Conservation (phyloP, 2,113 vertebrate genomes). For the Ardeotis arabs region DNA sequence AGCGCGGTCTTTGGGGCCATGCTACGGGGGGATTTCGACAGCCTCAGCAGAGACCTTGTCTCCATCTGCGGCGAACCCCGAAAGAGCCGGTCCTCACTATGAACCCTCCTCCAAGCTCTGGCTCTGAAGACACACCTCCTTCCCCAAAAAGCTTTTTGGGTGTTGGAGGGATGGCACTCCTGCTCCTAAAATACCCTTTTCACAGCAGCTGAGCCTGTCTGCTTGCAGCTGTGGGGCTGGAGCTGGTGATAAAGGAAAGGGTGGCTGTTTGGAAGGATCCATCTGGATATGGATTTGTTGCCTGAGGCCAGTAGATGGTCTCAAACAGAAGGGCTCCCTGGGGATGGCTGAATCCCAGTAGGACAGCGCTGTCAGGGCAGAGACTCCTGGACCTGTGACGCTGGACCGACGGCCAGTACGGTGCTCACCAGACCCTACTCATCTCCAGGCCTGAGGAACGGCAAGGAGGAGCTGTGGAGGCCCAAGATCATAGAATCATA, state of each 20-base stretch:
- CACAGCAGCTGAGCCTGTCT: neutral
- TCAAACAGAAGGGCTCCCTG: rapidly evolving
- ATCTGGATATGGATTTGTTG: neutral
- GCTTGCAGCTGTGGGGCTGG: neutral
- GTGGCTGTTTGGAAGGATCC: neutral
- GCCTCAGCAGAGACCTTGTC: neutral
- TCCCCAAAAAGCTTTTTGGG: neutral
- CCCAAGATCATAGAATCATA: too few species aligned
- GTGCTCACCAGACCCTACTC: neutral
- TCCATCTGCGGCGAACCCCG: rapidly evolving
- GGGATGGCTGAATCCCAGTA: neutral
- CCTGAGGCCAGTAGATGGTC: neutral
- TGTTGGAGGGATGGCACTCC: neutral
- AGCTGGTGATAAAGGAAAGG: neutral
- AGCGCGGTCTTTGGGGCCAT: neutral
- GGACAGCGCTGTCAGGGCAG: neutral
- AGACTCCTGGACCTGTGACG: neutral
- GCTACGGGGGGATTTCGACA: neutral
- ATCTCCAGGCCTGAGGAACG: neutral
- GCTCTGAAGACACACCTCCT: neutral
- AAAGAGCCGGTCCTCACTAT: neutral
- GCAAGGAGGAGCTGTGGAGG: neutral
- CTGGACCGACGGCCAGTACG: rapidly evolving
- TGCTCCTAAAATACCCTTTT: neutral
- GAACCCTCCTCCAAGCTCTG: neutral